phyloP scores from a whole-genome alignment of 2,113 vertebrate genomes.

The Ailurus styani region DNA sequence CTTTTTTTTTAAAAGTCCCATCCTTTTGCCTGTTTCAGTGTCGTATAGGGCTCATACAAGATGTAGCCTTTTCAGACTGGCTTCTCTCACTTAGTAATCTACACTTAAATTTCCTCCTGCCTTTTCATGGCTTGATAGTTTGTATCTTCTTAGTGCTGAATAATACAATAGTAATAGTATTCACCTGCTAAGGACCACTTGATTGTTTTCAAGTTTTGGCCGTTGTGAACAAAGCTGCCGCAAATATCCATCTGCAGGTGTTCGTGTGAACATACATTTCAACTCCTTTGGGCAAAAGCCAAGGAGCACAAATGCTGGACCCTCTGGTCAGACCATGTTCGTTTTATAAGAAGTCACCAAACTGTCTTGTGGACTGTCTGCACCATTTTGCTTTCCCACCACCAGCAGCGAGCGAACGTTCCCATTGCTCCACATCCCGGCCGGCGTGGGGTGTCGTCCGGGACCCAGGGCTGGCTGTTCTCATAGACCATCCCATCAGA shows the following conservation, averaged over 20 bases:
- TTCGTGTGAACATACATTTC: rapidly evolving
- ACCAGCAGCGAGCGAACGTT: rapidly evolving
- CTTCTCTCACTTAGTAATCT: not conserved
- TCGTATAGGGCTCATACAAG: not conserved
- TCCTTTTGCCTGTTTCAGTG: not conserved
- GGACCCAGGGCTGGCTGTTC: rapidly evolving
- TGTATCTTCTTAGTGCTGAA: not conserved
- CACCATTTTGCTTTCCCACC: too few relatives aligned
- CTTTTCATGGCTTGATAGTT: not conserved
- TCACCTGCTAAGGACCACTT: not conserved
- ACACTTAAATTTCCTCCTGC: not conserved
- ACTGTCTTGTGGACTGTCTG: rapidly evolving
- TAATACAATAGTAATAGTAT: not conserved
- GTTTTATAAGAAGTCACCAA: not conserved
- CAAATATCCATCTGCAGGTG: not conserved
- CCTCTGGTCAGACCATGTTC: not conserved
- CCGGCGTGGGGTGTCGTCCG: rapidly evolving
- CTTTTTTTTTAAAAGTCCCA: not conserved
- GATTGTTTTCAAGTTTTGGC: too few relatives aligned
- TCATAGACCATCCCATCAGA: not conserved
- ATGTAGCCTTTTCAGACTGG: not conserved
- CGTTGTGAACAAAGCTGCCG: not conserved
- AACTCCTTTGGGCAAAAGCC: not conserved
- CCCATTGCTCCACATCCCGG: rapidly evolving
- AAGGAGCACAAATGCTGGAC: not conserved